These are phyloP conservation scores for Ichneumon xanthorius DNA, from an alignment of 2,888 invertebrate species.

Conservation along the genomic window DNA sequence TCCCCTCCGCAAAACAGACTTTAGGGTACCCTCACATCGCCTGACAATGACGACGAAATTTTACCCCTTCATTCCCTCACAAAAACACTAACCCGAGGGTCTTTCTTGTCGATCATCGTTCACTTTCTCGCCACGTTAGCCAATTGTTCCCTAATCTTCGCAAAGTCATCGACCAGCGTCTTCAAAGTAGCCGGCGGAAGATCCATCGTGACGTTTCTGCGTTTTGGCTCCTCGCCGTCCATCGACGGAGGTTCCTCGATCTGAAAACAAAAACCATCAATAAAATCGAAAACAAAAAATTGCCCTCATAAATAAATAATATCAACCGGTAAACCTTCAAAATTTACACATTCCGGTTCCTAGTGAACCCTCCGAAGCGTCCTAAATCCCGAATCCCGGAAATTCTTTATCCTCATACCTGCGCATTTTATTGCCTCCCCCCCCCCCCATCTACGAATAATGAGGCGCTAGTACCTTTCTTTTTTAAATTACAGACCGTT, in stretches of 20 bases:
- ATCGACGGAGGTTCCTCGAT: constrained; percentile 67
- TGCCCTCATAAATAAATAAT: neutral
- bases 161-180: constrained; percentile 70
- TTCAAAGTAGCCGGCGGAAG: constrained; percentile 70
- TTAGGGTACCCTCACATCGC: neutral
- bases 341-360: neutral
- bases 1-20: neutral
- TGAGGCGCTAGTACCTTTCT: neutral
- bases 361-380: neutral
- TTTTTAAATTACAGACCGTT: neutral
- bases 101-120: neutral
- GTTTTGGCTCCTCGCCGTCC: constrained; percentile 61
- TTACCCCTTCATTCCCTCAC: neutral
- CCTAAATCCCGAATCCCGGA: neutral
- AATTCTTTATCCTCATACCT: neutral
- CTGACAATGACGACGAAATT: neutral
- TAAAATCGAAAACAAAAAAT: neutral
- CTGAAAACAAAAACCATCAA: constrained; percentile 57
- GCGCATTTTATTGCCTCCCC: neutral
- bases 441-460: neutral
- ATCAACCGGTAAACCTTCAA: neutral
- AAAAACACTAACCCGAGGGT: neutral
- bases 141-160: constrained; percentile 71
- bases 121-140: constrained; percentile 69
- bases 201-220: constrained; percentile 67